Base-by-base conservation (phyloP, 2,888 invertebrate species). In the Lasioglossum pauxillum region DNA sequence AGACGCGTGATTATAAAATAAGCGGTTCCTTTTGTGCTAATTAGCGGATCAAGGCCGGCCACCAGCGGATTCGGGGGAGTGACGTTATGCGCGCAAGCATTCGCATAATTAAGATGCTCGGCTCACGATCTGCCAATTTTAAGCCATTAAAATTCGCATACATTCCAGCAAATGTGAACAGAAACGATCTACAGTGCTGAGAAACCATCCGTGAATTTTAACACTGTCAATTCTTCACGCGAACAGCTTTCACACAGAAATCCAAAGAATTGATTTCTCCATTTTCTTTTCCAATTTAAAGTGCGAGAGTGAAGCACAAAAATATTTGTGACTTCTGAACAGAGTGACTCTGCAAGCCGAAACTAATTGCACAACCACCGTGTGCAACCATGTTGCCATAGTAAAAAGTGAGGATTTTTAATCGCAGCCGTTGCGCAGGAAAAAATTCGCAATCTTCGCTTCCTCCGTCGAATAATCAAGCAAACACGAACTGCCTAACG, bases 1-100 rank as follows among this genome's bases (percentile, higher is more conserved):
- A 90, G 90, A 90, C 92, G 91, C 90, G 92, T 92, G 93, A 94
- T 94, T 94, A 93, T 93, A 93, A 94, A 94, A 94, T 93, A 91
- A 94, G 94, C 95, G 94, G 94, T 93, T 93, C 93, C 94, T 94
- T 95, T 94, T 94, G 94, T 93, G 91, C 90, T 93, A 94, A 94
- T 95, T 94, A 94, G 87, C 92, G 90, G 92, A 94, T 93, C 92
- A 93, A 93, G 94, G 93, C 88, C 93, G 88, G 89, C 87, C 89
- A 84, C 88, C 87, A 53, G 89, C 88, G 91, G 92, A 93, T 93
- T 93, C 93, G 93, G 92, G 85, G 79, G 90, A 90, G 82, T 82
- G 88, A 91, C 91, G 90, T 90, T 53, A 71, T 64, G 41, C 35
- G n/a, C 14, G n/a, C 10, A 5, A 31, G 31, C 57, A 46, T 27